Evolutionary conservation across 1,140 invertebrate species (phyloP), one percentile per base, ranked within the genome.

Genomic region (Drosophila tristis): DNA sequence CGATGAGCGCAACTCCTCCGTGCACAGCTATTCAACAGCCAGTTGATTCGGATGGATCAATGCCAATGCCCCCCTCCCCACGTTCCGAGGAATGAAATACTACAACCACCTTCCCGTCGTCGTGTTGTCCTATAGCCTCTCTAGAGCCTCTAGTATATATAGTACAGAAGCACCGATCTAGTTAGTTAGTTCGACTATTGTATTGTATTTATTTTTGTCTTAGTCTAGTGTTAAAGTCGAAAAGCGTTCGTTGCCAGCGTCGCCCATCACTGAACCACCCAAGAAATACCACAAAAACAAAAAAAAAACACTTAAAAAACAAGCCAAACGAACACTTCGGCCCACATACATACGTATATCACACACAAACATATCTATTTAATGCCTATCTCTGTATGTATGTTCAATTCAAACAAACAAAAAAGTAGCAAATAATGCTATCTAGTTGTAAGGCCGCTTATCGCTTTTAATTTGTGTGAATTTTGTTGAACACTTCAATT

Each of bases 11-110:
- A 72, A 71, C 70, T 87, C 73, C 54, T 86, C 90, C 65, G 77
- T 80, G 55, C 61, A 81, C 70, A 91, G 80, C 80, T 89, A 77
- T 79, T 87, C 82, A 63, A 87, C 82, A 79, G 82, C 82, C 75
- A 87, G 82, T 87, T 86, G 84, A 86, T 70, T 35, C 49, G 42
- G 25, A 20, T 16, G 47, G 20, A 39, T 13, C 4, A 39, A 39
- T 39, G 35, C 35, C 35, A 39, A 13, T 39, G 8, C 26, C 26
- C 26, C 31, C 9, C 8, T 2, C 4, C 31, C 35, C 35, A 8
- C 35, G 11, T 13, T 11, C 4, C 35, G 35, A 39, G 35, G 49
- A 61, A 63, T 77, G 45, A 81, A 29, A 48, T 13, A 44, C 29
- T 29, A 15, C 29, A 47, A 13, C 15, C n/a, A 51, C 35, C 45